Evolutionary conservation across 2,888 invertebrate species (phyloP).

Genomic region (Drosophila mimetica): DNA sequence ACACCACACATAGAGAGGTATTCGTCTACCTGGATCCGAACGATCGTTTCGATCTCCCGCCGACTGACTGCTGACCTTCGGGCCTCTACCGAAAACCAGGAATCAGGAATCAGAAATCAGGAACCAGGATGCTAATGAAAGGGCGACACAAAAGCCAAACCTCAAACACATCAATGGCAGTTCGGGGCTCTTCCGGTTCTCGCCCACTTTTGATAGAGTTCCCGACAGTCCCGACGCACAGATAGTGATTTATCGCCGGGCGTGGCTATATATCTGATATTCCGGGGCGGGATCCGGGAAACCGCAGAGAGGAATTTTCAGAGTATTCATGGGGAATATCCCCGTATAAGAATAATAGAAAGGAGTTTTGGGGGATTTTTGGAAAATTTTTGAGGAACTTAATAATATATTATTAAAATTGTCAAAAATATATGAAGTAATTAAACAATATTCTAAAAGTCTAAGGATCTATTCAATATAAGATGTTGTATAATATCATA

Average conservation of each 20-base stretch:
- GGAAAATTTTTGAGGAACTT: no score
- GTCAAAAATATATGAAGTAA: no score
- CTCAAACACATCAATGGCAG: slow-evolving; percentile 56
- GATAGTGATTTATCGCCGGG: slow-evolving; percentile 56
- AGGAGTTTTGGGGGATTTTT: no score
- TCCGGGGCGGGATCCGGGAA: slow-evolving; percentile 20
- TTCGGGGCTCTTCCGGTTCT: slow-evolving; percentile 42
- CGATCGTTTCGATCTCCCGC: slow-evolving; percentile 18
- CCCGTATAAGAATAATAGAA: no score
- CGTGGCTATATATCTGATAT: slow-evolving; percentile 15
- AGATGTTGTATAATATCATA: no score
- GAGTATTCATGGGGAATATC: not conserved
- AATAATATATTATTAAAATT: not conserved
- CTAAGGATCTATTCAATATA: no score
- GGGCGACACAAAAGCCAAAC: slow-evolving; percentile 69
- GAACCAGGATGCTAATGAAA: slow-evolving; percentile 61
- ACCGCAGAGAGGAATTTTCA: slow-evolving; percentile 4
- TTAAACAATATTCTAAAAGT: no score
- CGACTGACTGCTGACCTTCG: slow-evolving; percentile 52
- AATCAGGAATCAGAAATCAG: not conserved
- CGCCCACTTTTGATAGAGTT: slow-evolving; percentile 52
- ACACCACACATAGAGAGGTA: slow-evolving; percentile 14
- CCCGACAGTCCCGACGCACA: not conserved
- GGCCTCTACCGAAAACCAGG: slow-evolving; percentile 25
- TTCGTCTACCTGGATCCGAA: slow-evolving; percentile 56